A percentile compares a stretch with the other conserved stretches of the same genome.
These are phyloP conservation scores for Mareca strepera DNA, from an alignment of 2,797 vertebrate species.

Conservation along the genomic window DNA sequence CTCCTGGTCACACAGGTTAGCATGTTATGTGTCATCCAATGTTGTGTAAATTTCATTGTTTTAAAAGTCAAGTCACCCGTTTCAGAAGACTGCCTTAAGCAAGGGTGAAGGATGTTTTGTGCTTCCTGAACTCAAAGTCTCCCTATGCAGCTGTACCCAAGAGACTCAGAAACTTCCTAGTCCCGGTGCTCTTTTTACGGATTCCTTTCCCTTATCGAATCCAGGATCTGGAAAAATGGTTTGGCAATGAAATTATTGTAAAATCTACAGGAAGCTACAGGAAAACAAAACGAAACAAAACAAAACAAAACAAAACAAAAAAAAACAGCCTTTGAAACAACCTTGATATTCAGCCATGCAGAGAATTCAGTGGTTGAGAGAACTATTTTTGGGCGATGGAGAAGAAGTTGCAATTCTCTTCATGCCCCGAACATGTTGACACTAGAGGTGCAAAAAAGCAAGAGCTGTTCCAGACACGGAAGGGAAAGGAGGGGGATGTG, in stretches of 20 bases:
- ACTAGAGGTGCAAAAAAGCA: not conserved
- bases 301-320: no score
- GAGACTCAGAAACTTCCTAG: not conserved
- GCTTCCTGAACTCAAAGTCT: not conserved
- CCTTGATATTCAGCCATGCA: not conserved
- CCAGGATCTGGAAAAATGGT: not conserved
- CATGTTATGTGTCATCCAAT: not conserved
- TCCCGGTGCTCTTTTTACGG: not conserved
- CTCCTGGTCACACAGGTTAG: not conserved
- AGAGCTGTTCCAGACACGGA: not conserved
- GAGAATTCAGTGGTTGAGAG: not conserved
- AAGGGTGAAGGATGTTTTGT: not conserved
- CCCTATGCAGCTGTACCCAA: not conserved
- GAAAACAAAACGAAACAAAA: not conserved
- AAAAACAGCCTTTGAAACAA: not conserved
- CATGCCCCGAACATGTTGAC: not conserved
- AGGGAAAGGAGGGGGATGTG: conserved; percentile 23
- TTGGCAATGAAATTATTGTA: not conserved
- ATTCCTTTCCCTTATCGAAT: not conserved
- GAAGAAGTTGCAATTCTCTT: not conserved
- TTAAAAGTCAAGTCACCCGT: not conserved
- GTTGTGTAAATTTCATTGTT: not conserved
- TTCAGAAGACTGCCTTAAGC: not conserved
- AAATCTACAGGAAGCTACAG: not conserved
- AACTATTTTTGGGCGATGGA: not conserved